Conservation (phyloP, 2,113 vertebrate species). For the Peromyscus maniculatus region DNA sequence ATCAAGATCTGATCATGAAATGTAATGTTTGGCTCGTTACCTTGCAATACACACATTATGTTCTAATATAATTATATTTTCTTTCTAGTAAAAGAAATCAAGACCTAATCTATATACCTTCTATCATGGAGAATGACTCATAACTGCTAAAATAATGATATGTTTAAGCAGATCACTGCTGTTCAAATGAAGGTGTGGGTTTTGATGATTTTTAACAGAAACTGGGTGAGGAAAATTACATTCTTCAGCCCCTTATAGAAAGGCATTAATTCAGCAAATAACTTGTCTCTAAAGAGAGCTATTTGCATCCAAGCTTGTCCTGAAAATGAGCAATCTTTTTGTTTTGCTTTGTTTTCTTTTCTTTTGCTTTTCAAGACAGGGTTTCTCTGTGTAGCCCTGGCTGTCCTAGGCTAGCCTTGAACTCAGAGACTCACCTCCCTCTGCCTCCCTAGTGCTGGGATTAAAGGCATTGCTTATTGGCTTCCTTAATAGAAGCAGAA, state of each 20-base stretch:
- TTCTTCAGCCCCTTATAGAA: constrained; percentile 84
- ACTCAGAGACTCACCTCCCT: background rate
- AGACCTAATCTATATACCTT: constrained; percentile 83
- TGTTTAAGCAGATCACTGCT: constrained; percentile 86
- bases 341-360: background rate
- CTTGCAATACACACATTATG: constrained; percentile 68
- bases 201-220: constrained; percentile 86
- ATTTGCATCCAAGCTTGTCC: constrained; percentile 85
- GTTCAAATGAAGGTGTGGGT: constrained; percentile 81
- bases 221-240: constrained; percentile 84
- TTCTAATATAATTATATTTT: constrained; percentile 58
- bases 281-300: constrained; percentile 82
- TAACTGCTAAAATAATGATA: constrained; percentile 80
- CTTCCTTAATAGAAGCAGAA: constrained; percentile 67
- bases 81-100: constrained; percentile 81
- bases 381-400: background rate
- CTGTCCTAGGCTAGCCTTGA: background rate
- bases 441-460: background rate
- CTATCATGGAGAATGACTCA: constrained; percentile 81
- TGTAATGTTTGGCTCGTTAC: constrained; percentile 77
- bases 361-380: background rate
- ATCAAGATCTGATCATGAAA: constrained; percentile 81
- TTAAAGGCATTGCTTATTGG: constrained; percentile 74
- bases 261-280: constrained; percentile 86
- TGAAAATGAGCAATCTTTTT: constrained; percentile 84